Evolutionary conservation across 2,113 vertebrate species (phyloP).

Genomic region (Tragulus kanchil): DNA sequence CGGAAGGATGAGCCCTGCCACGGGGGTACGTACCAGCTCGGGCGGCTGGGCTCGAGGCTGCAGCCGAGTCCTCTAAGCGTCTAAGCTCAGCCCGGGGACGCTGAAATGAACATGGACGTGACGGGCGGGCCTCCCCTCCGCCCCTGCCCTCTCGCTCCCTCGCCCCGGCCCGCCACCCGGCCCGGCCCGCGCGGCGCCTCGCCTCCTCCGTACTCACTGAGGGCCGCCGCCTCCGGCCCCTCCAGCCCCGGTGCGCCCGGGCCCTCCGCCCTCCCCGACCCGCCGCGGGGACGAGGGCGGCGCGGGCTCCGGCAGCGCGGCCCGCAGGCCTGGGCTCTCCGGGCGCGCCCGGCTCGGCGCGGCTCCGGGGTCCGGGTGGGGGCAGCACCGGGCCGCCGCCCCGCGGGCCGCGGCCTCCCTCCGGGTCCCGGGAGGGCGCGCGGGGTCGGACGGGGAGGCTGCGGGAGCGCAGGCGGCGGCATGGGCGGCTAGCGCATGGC

Average conservation of each 20-base stretch:
- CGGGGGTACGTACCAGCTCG: background rate
- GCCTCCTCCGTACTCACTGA: slow-evolving; percentile 70
- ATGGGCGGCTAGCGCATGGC: background rate
- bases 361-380: background rate
- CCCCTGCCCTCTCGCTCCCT: background rate
- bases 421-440: background rate
- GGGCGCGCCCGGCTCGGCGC: background rate
- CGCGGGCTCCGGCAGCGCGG: background rate
- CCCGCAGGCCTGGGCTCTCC: background rate
- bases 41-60: accelerated
- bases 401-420: background rate
- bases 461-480: background rate
- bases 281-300: background rate
- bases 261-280: slow-evolving; percentile 57
- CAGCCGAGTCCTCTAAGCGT: background rate
- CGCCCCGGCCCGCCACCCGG: background rate
- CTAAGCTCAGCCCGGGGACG: background rate
- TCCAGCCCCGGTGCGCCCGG: slow-evolving; percentile 37
- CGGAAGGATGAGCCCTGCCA: background rate
- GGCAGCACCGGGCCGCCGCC: background rate
- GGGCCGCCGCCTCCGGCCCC: slow-evolving; percentile 16
- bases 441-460: background rate
- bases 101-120: background rate
- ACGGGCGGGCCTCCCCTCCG: background rate
- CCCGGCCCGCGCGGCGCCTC: background rate